Evolutionary conservation across 2,888 invertebrate genomes (phyloP), one percentile per base, ranked within the genome.

Genomic region (Dascillus cervinus): DNA sequence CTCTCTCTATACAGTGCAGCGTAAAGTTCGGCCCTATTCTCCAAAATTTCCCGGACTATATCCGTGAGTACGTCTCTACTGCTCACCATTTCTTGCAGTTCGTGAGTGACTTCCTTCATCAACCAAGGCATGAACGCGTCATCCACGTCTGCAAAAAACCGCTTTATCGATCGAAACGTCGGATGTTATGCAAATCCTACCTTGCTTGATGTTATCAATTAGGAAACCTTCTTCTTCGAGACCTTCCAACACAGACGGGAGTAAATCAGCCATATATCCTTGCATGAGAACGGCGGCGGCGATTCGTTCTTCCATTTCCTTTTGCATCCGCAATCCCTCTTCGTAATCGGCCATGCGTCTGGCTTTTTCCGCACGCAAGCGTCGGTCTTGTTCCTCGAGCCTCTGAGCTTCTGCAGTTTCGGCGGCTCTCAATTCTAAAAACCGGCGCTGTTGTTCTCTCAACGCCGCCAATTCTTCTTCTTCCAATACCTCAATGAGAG

Each of bases 381-480:
- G 71, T 50, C 73, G 60, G 53, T 90, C 88, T 53, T 84, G 78
- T 52, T 86, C 85, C 53, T 86, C 84, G 26, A 91, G 71, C 39
- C 90, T 73, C 49, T 80, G 77, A 31, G 82, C 70, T 64, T 92
- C 91, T 2, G 84, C 85, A 39, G 82, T 74, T 63, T 92, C 91
- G 9, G 82, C 79, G 50, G 83, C 83, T 30, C 89, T 73, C 43
- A 84, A 68, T 60, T 82, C 77, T 42, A 71, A 60, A 56, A 79
- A 83, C 56, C 78, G 66, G 58, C 81, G 71, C 62, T 85, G 87
- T 58, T 90, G 87, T 55, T 82, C 79, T 36, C 82, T 72, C 44
- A 94, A 67, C 13, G 83, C 76, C 3, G 82, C 81, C 46, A 92
- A 68, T 65, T 95, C 94, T 64, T 94, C 92, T 61, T 95, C 94